Conservation (phyloP, 1,140 invertebrate genomes). For the Eubasilissa regina region DNA sequence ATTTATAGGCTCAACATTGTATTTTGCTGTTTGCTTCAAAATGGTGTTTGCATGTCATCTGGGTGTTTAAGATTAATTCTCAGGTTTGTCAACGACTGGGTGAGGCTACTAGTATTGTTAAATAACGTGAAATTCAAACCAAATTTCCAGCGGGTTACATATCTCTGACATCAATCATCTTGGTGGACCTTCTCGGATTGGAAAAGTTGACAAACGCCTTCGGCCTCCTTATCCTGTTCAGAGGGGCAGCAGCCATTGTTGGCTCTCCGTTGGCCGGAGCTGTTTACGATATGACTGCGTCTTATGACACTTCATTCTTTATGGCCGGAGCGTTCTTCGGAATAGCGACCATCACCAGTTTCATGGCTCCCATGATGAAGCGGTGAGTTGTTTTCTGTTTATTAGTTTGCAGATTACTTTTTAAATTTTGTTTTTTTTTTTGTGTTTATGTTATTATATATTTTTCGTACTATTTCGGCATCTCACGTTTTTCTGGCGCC, state of each 20-base stretch:
- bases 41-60: too few species aligned
- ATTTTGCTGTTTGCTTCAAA: too few species aligned
- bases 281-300: slow-evolving; percentile 89
- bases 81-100: too few species aligned
- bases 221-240: slow-evolving; percentile 94
- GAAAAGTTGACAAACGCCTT: slow-evolving; percentile 98
- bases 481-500: too few species aligned
- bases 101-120: background rate
- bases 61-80: too few species aligned
- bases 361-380: slow-evolving; percentile 85
- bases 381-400: slow-evolving; percentile 65
- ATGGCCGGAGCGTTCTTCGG: slow-evolving; percentile 93
- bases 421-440: too few species aligned
- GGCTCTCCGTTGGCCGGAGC: slow-evolving; percentile 88
- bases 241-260: slow-evolving; percentile 92
- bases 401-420: too few species aligned
- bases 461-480: too few species aligned
- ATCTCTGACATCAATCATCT: slow-evolving; percentile 96
- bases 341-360: slow-evolving; percentile 87
- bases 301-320: slow-evolving; percentile 92
- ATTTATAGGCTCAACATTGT: too few species aligned
- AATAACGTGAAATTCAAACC: background rate
- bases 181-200: slow-evolving; percentile 95
- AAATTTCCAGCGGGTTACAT: slow-evolving; percentile 92
- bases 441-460: too few species aligned